These are phyloP conservation scores for Resseliella maxima DNA, from an alignment of 2,888 invertebrate genomes.

Conservation along the genomic window DNA sequence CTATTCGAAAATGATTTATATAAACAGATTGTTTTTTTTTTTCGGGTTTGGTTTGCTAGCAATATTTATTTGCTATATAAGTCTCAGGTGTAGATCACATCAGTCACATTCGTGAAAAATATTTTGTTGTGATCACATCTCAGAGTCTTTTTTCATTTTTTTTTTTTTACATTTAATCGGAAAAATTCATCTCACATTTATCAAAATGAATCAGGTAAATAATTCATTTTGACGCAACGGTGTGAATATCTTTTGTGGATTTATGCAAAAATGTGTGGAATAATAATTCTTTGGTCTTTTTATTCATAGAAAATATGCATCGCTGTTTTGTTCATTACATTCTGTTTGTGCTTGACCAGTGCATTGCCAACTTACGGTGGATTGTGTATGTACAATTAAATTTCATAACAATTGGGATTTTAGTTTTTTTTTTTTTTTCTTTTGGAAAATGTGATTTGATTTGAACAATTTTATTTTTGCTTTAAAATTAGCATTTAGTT, in stretches of 20 bases:
- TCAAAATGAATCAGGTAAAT: slow-evolving; percentile 53
- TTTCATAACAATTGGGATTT: too few relatives aligned
- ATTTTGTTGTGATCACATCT: background rate
- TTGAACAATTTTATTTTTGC: background rate
- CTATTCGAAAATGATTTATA: slow-evolving; percentile 2
- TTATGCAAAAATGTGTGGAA: background rate
- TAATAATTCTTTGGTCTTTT: background rate
- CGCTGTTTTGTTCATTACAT: background rate
- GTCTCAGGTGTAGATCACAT: background rate
- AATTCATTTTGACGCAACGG: background rate
- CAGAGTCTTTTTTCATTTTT: background rate
- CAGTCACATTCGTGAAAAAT: slow-evolving; percentile 7
- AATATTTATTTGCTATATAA: slow-evolving; percentile 31
- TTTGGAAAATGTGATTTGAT: background rate
- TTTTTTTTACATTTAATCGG: background rate
- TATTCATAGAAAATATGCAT: slow-evolving; percentile 40
- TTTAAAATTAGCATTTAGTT: background rate
- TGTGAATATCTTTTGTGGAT: background rate
- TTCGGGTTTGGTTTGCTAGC: background rate
- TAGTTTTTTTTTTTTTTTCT: too few relatives aligned
- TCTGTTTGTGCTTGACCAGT: slow-evolving; percentile 34
- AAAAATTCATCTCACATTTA: background rate
- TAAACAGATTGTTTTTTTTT: background rate
- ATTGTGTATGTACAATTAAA: slow-evolving; percentile 25
- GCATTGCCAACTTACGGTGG: background rate